These are phyloP conservation scores for Cheilosia variabilis DNA, from an alignment of 2,888 invertebrate genomes.

Conservation along the genomic window DNA sequence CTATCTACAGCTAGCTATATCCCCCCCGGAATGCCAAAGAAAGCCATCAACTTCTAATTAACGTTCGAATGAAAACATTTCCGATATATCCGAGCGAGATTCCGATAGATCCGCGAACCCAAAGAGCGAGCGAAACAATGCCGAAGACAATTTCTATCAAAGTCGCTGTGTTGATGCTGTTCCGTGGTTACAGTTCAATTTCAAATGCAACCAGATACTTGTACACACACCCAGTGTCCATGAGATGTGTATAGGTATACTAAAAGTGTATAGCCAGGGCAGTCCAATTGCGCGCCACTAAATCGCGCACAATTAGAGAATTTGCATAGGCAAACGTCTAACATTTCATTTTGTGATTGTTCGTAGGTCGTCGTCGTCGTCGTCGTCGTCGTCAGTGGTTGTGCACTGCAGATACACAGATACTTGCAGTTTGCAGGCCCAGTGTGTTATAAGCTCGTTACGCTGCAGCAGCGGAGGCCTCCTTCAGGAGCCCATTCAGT, in stretches of 20 bases:
- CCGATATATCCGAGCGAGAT: slow-evolving; percentile 69
- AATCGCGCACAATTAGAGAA: slow-evolving; percentile 75
- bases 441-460: slow-evolving; percentile 53
- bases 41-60: slow-evolving; percentile 76
- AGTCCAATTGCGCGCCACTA: slow-evolving; percentile 74
- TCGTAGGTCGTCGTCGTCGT: slow-evolving; percentile 33
- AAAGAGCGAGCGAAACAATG: slow-evolving; percentile 38
- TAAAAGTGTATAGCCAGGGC: slow-evolving; percentile 45
- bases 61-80: slow-evolving; percentile 74
- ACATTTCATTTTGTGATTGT: slow-evolving; percentile 73
- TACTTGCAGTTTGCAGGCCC: slow-evolving; percentile 10
- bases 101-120: slow-evolving; percentile 47
- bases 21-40: slow-evolving; percentile 37
- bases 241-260: slow-evolving; percentile 55
- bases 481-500: slow-evolving; percentile 47
- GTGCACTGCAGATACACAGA: slow-evolving; percentile 51
- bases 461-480: slow-evolving; percentile 19
- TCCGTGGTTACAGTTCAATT: slow-evolving; percentile 73
- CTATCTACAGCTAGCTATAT: not conserved
- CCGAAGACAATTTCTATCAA: slow-evolving; percentile 69
- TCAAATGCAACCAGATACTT: slow-evolving; percentile 50
- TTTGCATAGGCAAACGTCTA: slow-evolving; percentile 75
- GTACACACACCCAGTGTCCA: slow-evolving; percentile 76
- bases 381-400: slow-evolving; percentile 23
- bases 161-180: slow-evolving; percentile 30